Conservation (phyloP, 2,888 invertebrate genomes). For the Andrena bucephala region DNA sequence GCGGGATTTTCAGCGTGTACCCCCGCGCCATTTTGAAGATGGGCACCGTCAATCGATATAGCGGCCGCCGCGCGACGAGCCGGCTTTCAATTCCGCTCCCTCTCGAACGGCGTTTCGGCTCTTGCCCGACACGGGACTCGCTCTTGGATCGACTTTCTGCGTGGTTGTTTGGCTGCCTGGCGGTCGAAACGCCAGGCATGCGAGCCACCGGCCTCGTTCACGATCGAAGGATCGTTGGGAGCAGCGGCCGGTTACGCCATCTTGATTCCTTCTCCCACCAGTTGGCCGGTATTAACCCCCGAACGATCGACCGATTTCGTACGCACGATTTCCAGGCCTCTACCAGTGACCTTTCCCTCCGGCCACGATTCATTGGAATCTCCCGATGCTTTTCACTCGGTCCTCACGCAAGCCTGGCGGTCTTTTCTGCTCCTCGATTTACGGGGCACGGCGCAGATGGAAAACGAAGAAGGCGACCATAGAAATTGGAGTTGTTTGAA, state of each 20-base stretch:
- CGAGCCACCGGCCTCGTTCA: slow-evolving; percentile 8
- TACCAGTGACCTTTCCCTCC: slow-evolving; percentile 65
- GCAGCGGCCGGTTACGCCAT: slow-evolving; percentile 75
- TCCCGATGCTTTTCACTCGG: slow-evolving; percentile 18
- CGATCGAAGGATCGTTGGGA: slow-evolving; percentile 60
- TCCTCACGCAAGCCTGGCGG: background rate
- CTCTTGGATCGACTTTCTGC: no score
- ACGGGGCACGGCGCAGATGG: background rate
- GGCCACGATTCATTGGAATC: slow-evolving; percentile 42
- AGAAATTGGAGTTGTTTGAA: background rate
- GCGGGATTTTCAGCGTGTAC: slow-evolving; percentile 67
- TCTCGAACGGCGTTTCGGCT: slow-evolving; percentile 2
- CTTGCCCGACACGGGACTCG: background rate
- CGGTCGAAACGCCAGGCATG: background rate
- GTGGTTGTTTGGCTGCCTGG: no score
- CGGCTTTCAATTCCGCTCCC: slow-evolving; percentile 48
- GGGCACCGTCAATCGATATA: slow-evolving; percentile 81
- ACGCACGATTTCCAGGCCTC: slow-evolving; percentile 62
- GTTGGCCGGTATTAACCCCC: slow-evolving; percentile 63
- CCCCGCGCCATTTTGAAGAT: slow-evolving; percentile 83
- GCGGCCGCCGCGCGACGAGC: slow-evolving; percentile 72
- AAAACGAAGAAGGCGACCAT: background rate
- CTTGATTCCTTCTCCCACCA: slow-evolving; percentile 75
- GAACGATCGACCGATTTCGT: slow-evolving; percentile 59
- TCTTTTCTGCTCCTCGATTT: background rate